Evolutionary conservation across 2,888 invertebrate species (phyloP).

Genomic region (Limulus polyphemus): DNA sequence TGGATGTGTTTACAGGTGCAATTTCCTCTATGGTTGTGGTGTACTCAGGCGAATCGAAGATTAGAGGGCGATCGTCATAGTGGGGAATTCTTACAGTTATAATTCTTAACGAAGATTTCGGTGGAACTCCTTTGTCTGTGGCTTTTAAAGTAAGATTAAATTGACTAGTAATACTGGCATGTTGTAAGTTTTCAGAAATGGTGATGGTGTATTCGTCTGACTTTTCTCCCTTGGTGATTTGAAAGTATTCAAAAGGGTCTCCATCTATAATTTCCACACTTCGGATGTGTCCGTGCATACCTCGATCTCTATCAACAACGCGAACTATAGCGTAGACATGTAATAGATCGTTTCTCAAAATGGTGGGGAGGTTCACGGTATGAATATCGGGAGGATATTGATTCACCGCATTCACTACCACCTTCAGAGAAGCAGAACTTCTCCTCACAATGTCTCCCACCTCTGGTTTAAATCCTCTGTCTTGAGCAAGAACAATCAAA

Average conservation of each 20-base stretch:
- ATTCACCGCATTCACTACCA: slow-evolving; percentile 59
- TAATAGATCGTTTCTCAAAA: slow-evolving; percentile 48
- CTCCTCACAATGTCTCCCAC: slow-evolving; percentile 44
- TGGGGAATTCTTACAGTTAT: slow-evolving; percentile 69
- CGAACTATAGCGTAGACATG: slow-evolving; percentile 69
- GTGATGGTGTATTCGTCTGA: slow-evolving; percentile 51
- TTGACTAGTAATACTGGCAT: slow-evolving; percentile 37
- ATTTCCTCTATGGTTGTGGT: slow-evolving; percentile 77
- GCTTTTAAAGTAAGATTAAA: slow-evolving; percentile 80
- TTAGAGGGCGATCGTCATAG: slow-evolving; percentile 70
- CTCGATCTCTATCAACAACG: slow-evolving; percentile 68
- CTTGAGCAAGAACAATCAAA: slow-evolving; percentile 67
- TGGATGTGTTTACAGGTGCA: slow-evolving; percentile 73
- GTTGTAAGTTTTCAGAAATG: slow-evolving; percentile 58
- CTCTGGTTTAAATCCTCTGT: slow-evolving; percentile 57
- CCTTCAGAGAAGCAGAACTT: slow-evolving; percentile 62
- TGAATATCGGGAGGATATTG: slow-evolving; percentile 67
- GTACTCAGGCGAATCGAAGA: slow-evolving; percentile 73
- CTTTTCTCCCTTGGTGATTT: slow-evolving; percentile 50
- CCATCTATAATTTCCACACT: slow-evolving; percentile 73
- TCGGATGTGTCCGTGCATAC: slow-evolving; percentile 69
- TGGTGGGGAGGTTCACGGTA: slow-evolving; percentile 7
- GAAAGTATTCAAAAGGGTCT: slow-evolving; percentile 77
- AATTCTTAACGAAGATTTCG: slow-evolving; percentile 60
- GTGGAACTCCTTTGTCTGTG: slow-evolving; percentile 64